Conservation (phyloP, 2,888 invertebrate genomes). For the Orthosia cruda region DNA sequence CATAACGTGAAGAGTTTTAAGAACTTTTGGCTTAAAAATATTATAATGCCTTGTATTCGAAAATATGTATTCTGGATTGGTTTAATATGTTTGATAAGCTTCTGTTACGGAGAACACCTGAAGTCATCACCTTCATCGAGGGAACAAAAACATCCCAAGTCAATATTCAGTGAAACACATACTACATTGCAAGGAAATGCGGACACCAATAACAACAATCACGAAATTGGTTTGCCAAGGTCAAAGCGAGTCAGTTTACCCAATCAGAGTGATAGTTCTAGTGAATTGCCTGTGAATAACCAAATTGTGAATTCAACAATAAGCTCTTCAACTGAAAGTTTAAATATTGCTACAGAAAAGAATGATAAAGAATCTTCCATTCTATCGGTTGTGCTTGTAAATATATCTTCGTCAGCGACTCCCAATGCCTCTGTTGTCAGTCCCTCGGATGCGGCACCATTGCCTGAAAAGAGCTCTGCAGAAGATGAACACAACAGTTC, state of each 20-base stretch:
- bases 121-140: slow-evolving; percentile 39
- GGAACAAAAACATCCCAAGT: slow-evolving; percentile 36
- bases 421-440: slow-evolving; percentile 89
- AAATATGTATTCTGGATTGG: slow-evolving; percentile 72
- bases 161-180: slow-evolving; percentile 24
- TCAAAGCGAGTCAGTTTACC: slow-evolving; percentile 78
- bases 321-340: slow-evolving; percentile 80
- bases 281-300: slow-evolving; percentile 75
- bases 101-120: slow-evolving; percentile 63
- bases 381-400: slow-evolving; percentile 81
- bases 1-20: background rate
- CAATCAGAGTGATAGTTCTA: slow-evolving; percentile 79
- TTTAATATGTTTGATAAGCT: slow-evolving; percentile 62
- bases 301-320: slow-evolving; percentile 68
- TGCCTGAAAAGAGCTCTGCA: slow-evolving; percentile 97
- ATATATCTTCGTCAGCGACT: slow-evolving; percentile 79
- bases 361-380: slow-evolving; percentile 77
- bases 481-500: slow-evolving; percentile 99
- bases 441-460: slow-evolving; percentile 94
- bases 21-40: slow-evolving; percentile 9
- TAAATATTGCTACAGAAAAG: slow-evolving; percentile 81
- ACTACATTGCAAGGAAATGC: slow-evolving; percentile 34
- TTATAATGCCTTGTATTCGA: slow-evolving; percentile 57
- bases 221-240: slow-evolving; percentile 75
- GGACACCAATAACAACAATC: slow-evolving; percentile 32